A percentile compares a stretch with the other conserved stretches of the same genome.
These are phyloP conservation scores for Oreochromis niloticus DNA, from an alignment of 2,113 vertebrate species.

Conservation along the genomic window DNA sequence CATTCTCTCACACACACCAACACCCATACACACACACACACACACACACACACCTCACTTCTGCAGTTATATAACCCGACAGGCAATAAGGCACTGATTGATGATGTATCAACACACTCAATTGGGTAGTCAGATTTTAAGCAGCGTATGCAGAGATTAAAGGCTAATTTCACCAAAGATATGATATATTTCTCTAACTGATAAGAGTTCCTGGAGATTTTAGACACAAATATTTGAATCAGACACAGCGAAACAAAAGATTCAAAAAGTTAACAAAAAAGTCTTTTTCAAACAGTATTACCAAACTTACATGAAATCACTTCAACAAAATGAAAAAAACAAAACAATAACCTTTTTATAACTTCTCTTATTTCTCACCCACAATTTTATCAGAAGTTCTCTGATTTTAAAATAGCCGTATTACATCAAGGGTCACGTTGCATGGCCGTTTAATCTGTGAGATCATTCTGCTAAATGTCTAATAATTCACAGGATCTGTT, in stretches of 20 bases:
- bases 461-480: neutral
- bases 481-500: neutral
- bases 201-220: neutral
- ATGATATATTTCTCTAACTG: neutral
- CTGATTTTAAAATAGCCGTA: neutral
- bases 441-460: neutral
- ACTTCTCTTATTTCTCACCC: slow-evolving; percentile 25
- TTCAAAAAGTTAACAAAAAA: neutral
- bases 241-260: neutral
- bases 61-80: slow-evolving; percentile 31
- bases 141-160: neutral
- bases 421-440: neutral
- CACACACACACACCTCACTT: neutral
- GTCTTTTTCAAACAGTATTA: neutral
- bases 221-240: neutral
- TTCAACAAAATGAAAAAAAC: neutral
- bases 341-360: neutral
- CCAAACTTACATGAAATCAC: neutral
- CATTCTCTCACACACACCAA: neutral
- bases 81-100: neutral
- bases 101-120: neutral
- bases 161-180: neutral
- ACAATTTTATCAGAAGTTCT: neutral
- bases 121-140: neutral
- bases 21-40: neutral